A percentile compares a stretch with the other conserved stretches of the same genome.
phyloP scores from a whole-genome alignment of 2,888 invertebrate species.

The Tipula unca region DNA sequence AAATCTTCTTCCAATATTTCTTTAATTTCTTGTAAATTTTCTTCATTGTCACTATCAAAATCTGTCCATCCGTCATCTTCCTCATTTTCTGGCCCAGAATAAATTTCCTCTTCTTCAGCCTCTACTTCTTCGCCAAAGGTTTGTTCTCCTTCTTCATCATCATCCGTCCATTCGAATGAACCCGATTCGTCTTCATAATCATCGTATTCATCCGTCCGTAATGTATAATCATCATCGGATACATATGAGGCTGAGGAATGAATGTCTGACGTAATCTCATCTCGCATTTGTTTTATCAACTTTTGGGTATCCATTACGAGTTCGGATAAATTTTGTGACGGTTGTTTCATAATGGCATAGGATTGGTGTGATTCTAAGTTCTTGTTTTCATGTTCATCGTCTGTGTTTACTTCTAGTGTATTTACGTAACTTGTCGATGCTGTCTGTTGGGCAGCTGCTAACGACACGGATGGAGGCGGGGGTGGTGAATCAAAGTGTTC shows the following conservation, averaged over 20 bases:
- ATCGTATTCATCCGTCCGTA: slow-evolving; percentile 25
- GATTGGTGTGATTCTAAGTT: neutral
- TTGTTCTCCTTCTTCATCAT: slow-evolving; percentile 37
- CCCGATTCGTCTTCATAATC: slow-evolving; percentile 45
- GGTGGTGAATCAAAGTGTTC: neutral
- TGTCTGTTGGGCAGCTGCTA: neutral
- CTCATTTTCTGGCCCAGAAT: slow-evolving; percentile 26
- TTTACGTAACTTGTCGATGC: neutral
- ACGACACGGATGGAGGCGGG: neutral
- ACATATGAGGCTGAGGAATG: slow-evolving; percentile 37
- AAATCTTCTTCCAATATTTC: slow-evolving; percentile 24
- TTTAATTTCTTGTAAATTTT: slow-evolving; percentile 26
- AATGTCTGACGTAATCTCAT: slow-evolving; percentile 53
- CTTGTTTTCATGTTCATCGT: neutral
- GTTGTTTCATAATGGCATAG: slow-evolving; percentile 20
- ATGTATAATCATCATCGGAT: slow-evolving; percentile 33
- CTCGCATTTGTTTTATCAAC: slow-evolving; percentile 56
- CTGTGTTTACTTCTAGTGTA: neutral
- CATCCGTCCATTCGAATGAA: slow-evolving; percentile 46
- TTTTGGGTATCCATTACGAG: slow-evolving; percentile 53
- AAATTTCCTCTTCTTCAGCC: slow-evolving; percentile 29
- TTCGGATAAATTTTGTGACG: slow-evolving; percentile 43
- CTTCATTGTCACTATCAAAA: slow-evolving; percentile 32
- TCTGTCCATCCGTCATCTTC: slow-evolving; percentile 28
- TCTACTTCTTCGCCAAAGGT: slow-evolving; percentile 29